Base-by-base conservation (phyloP, 2,888 invertebrate genomes). In the Acronicta aceris region DNA sequence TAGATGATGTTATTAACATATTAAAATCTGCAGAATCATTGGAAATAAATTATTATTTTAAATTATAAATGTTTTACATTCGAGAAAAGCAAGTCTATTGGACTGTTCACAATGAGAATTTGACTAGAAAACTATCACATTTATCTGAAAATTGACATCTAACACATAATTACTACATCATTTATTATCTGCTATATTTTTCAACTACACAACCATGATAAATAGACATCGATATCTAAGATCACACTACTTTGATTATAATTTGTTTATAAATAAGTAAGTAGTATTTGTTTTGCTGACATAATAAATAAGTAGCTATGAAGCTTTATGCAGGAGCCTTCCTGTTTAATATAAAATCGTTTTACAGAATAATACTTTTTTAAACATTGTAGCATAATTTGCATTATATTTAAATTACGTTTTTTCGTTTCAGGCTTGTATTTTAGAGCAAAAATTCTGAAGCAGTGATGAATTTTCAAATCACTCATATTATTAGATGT, bases 191-290 rank as follows among this genome's bases (percentile, higher is more conserved):
- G 53, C 45, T 65, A 59, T 65, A 62, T 56, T 75, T 73, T 76
- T 76, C 76, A 65, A 76, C 80, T 85, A 84, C 80, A 82, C 78
- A 82, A 83, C 78, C 77, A 73, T 70, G 63, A 77, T 81, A 83
- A 79, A 87, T 86, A 84, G 83, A 85, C 85, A 86, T 71, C 79
- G 68, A 86, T 81, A 66, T 71, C 71, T 76, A 74, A 61, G 49
- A 77, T 78, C 74, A 74, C 77, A 78, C 61, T 68, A 55, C 72
- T 61, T 71, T 60, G 67, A 60, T 67, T 70, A 59, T 43, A 41
- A 71, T n/a, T n/a, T n/a, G n/a, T n/a, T 17, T 21, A 21, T 21
- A 21, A 21, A 21, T 21, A 21, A 21, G 21, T 21, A 21, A 21
- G 2, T 4, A 21, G n/a, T n/a, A n/a, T n/a, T n/a, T n/a, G n/a